Percentiles rank a stretch among this genome's conserved stretches.
Evolutionary conservation across 2,888 invertebrate genomes (phyloP).

Genomic region (Rhamnusium bicolor): DNA sequence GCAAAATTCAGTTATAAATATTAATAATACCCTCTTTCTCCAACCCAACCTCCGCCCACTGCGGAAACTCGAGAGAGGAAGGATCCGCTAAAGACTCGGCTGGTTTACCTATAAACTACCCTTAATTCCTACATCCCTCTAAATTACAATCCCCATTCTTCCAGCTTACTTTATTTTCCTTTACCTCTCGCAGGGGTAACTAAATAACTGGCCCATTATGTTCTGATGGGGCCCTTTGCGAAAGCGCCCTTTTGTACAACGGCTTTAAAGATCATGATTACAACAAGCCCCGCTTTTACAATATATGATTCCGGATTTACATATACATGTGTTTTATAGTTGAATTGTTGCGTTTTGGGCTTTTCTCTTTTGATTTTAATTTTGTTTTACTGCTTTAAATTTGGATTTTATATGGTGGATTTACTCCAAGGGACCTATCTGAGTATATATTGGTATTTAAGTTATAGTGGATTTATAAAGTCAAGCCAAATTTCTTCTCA

Average conservation of each 20-base stretch:
- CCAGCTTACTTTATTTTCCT: constrained; percentile 71
- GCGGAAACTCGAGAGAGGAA: constrained; percentile 55
- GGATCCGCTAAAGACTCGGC: constrained; percentile 69
- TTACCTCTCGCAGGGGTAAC: constrained; percentile 67
- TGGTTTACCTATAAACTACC: constrained; percentile 73
- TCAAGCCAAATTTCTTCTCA: background rate
- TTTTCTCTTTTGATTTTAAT: constrained; percentile 66
- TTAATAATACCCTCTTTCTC: background rate
- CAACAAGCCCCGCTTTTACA: constrained; percentile 63
- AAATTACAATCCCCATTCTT: constrained; percentile 73
- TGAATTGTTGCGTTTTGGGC: constrained; percentile 65
- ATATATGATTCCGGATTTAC: constrained; percentile 69
- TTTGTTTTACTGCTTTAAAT: constrained; percentile 62
- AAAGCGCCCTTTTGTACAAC: constrained; percentile 52
- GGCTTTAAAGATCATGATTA: constrained; percentile 51
- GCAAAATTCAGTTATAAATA: background rate
- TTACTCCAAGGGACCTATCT: constrained; percentile 49
- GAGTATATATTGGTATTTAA: constrained; percentile 44
- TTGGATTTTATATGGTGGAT: constrained; percentile 46
- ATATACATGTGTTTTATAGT: constrained; percentile 70
- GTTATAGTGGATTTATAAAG: constrained; percentile 20
- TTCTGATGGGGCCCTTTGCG: constrained; percentile 62
- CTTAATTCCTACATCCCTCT: constrained; percentile 73
- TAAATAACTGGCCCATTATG: constrained; percentile 73
- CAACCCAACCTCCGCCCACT: constrained; percentile 13